Base-by-base conservation (phyloP, 53 echinoderm and acorn worm species). In the Astropecten irregularis region DNA sequence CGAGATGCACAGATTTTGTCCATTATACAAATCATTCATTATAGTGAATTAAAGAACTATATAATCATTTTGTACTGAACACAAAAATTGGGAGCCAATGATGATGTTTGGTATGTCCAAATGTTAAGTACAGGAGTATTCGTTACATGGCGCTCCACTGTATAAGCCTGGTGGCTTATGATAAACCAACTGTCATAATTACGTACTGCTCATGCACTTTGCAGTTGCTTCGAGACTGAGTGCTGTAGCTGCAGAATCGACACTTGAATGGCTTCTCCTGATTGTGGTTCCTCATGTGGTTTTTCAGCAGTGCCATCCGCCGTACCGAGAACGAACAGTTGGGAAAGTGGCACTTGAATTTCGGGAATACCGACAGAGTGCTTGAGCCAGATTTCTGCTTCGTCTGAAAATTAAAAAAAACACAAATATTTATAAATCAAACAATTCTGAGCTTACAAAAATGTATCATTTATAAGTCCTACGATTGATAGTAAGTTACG, bases 181-280 rank as follows among this genome's bases (percentile, higher is more conserved):
- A n/a, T n/a, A n/a, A n/a, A n/a, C n/a, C n/a, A n/a, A n/a, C n/a
- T n/a, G n/a, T n/a, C n/a, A n/a, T n/a, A n/a, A n/a, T 44, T 79
- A 79, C 79, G 27, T 62, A 79, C 79, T 62, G 79, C 35, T 79
- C 79, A 19, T 79, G 79, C 29, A 79, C 79, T 61, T 79, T 79
- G 32, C 60, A 79, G 49, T 79, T 79, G 46, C 79, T 79, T 18
- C 79, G 61, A 2, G 79, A 79, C 79, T 79, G 60, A 16, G 79
- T 39, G 46, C 62, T 79, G 62, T 79, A 79, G 61, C 62, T 79
- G 23, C 79, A 79, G 79, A 39, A 79, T 60, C 30, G 60, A 40
- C 79, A 79, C 19, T 79, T 79, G 34, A 61, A 61, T 8, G 79
- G 61, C 29, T 60, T 79, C 31, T 79, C 79, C 61, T 79, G 60